Evolutionary conservation across 2,113 vertebrate species (phyloP).

Genomic region (Thermophis baileyi): DNA sequence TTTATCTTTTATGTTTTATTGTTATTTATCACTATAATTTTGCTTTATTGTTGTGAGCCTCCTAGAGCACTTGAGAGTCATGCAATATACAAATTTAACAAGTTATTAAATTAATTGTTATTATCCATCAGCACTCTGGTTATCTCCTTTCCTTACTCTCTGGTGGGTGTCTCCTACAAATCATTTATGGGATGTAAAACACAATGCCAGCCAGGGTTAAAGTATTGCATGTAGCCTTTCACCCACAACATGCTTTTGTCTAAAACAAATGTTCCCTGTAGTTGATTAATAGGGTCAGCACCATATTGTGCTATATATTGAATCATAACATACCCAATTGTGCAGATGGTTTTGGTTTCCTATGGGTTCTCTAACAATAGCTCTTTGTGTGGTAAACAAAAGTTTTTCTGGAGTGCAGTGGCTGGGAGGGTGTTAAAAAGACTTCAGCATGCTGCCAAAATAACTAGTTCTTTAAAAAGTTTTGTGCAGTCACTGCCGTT

Average conservation of each 20-base stretch:
- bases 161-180: neutral
- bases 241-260: neutral
- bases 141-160: neutral
- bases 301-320: neutral
- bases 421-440: neutral
- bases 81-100: neutral
- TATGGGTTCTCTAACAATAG: neutral
- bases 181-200: neutral
- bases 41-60: neutral
- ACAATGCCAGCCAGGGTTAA: neutral
- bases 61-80: neutral
- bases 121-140: neutral
- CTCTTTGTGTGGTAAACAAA: neutral
- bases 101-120: neutral
- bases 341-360: neutral
- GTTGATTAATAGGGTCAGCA: neutral
- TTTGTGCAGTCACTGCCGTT: conserved; percentile 24
- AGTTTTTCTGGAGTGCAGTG: neutral
- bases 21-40: neutral
- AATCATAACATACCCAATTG: neutral
- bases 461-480: neutral
- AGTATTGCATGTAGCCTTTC: neutral
- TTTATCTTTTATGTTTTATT: neutral
- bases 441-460: conserved; percentile 34
- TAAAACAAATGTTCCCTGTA: neutral